Evolutionary conservation across 2,888 invertebrate species (phyloP).

Genomic region (Macrophya alboannulata): DNA sequence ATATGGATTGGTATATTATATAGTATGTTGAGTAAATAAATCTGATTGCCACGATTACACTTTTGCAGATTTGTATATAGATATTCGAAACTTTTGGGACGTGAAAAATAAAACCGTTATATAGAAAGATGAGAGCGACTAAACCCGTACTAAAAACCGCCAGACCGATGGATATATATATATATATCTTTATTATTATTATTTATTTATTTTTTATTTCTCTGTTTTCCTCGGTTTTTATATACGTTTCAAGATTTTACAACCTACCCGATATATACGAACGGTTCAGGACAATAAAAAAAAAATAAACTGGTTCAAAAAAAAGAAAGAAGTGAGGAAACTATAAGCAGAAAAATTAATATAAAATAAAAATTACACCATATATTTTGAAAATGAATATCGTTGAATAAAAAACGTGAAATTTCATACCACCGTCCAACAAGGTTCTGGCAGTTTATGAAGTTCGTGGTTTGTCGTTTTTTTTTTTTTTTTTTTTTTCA

Average conservation of each 20-base stretch:
- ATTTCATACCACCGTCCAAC: background rate
- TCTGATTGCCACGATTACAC: conserved; percentile 4
- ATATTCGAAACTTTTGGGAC: background rate
- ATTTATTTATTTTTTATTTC: background rate
- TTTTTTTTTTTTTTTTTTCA: too few species aligned
- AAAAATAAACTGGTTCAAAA: background rate
- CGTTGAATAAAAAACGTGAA: background rate
- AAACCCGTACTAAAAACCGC: conserved; percentile 12
- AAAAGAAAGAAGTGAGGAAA: background rate
- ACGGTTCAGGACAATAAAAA: background rate
- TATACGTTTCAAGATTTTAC: background rate
- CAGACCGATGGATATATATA: background rate
- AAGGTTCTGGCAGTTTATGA: background rate
- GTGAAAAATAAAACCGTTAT: background rate
- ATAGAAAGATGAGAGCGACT: background rate
- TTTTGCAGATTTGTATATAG: background rate
- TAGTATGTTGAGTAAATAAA: conserved; percentile 5
- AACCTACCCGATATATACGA: background rate
- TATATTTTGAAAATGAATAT: background rate
- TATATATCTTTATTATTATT: too few species aligned
- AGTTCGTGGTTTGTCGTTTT: background rate
- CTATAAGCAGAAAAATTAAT: too few species aligned
- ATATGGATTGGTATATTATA: background rate
- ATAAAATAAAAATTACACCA: background rate
- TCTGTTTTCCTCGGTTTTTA: background rate